phyloP scores from a whole-genome alignment of 2,113 vertebrate species.

The Ciconia boyciana region DNA sequence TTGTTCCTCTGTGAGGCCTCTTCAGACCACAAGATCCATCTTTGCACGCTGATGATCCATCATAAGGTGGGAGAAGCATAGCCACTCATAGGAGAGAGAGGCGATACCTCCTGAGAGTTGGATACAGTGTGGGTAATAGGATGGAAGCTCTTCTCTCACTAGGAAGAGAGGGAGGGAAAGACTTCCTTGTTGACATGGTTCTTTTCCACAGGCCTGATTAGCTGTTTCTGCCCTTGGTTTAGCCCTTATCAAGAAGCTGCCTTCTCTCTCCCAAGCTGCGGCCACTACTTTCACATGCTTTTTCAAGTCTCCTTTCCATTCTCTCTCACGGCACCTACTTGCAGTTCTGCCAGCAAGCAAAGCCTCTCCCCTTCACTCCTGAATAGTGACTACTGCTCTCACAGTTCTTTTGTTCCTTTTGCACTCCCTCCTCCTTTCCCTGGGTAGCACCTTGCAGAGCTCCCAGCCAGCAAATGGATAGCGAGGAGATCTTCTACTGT shows the following conservation, averaged over 20 bases:
- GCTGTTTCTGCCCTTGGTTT: neutral
- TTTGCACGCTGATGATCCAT: neutral
- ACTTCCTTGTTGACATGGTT: neutral
- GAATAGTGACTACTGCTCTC: neutral
- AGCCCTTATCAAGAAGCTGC: neutral
- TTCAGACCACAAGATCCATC: neutral
- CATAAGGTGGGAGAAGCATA: neutral
- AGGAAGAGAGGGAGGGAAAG: neutral
- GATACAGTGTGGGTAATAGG: neutral
- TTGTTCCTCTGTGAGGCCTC: neutral
- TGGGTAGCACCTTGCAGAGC: neutral
- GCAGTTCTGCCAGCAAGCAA: neutral
- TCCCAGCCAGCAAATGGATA: neutral
- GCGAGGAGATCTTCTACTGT: neutral
- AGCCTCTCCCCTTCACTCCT: neutral
- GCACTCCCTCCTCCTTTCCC: neutral
- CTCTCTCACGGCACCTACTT: neutral
- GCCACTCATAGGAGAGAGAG: neutral
- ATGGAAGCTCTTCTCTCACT: neutral
- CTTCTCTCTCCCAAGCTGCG: neutral
- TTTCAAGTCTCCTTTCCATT: neutral
- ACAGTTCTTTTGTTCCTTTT: neutral
- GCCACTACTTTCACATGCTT: neutral
- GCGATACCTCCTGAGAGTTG: neutral
- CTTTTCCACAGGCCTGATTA: neutral